phyloP scores from a whole-genome alignment of 2,888 invertebrate genomes.

The Eilema sororculum region DNA sequence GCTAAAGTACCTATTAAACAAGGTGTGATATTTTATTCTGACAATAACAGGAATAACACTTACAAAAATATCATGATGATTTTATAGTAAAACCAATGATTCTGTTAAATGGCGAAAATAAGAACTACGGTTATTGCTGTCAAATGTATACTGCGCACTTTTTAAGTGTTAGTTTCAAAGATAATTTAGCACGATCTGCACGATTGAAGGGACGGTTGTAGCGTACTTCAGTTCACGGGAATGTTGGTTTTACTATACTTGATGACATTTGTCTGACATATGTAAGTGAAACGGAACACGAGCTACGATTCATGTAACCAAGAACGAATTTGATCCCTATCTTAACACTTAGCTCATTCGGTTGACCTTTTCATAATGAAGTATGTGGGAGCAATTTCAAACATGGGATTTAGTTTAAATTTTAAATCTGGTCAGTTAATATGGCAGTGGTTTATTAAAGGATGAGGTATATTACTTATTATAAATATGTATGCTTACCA shows the following conservation, averaged over 20 bases:
- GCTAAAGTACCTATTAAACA: neutral
- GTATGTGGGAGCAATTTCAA: neutral
- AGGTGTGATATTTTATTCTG: neutral
- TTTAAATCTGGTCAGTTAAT: neutral
- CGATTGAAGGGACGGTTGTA: too few relatives aligned
- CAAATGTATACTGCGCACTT: too few relatives aligned
- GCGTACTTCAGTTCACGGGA: too few relatives aligned
- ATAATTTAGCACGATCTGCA: too few relatives aligned
- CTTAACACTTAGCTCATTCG: neutral
- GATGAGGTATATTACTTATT: neutral
- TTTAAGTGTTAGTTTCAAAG: too few relatives aligned
- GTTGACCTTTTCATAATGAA: slow-evolving; percentile 3
- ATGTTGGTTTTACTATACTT: neutral
- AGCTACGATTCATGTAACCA: slow-evolving; percentile 4
- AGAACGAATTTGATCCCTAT: neutral
- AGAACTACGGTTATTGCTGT: too few relatives aligned
- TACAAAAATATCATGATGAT: neutral
- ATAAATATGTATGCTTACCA: neutral
- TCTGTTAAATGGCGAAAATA: too few relatives aligned
- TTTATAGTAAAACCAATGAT: slow-evolving; percentile 5
- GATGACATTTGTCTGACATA: neutral
- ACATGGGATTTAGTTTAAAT: slow-evolving; percentile 1
- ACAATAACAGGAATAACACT: neutral
- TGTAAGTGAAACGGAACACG: neutral
- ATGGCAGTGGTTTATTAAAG: neutral